Evolutionary conservation across 2,797 vertebrate genomes (phyloP).

Genomic region (Cuculus canorus): DNA sequence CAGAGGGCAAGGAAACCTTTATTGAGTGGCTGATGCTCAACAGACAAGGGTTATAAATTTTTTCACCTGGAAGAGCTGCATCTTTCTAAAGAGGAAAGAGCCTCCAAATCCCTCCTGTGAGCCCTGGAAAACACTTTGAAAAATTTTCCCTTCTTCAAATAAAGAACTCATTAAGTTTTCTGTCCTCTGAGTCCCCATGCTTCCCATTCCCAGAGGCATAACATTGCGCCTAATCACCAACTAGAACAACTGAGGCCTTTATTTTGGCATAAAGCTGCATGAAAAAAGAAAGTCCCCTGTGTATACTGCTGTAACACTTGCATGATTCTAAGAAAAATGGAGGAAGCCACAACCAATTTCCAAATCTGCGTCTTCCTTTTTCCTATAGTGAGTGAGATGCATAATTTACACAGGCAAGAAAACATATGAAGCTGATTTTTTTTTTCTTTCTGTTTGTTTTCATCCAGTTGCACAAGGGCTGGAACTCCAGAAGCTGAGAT

Average conservation of each 20-base stretch:
- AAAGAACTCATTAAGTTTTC: conserved; percentile 45
- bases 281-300: conserved; percentile 16
- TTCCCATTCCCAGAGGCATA: conserved; percentile 52
- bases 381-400: not conserved
- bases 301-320: conserved; percentile 30
- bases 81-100: not conserved
- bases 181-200: not conserved
- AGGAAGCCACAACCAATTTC: conserved; percentile 8
- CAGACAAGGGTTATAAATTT: not conserved
- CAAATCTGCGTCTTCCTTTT: not conserved
- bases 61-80: not conserved
- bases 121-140: not conserved
- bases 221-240: conserved; percentile 45
- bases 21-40: not conserved
- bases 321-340: conserved; percentile 26
- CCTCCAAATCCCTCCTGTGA: not conserved
- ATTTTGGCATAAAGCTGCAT: conserved; percentile 54
- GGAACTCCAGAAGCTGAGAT: conserved; percentile 6
- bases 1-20: not conserved
- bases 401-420: conserved; percentile 11
- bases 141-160: not conserved
- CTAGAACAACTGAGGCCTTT: conserved; percentile 52
- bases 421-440: not conserved
- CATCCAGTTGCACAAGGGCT: conserved; percentile 3
- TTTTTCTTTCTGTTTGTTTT: conserved; percentile 34